Evolutionary conservation across 2,797 vertebrate genomes (phyloP).

Genomic region (Lutjanus argentimaculatus): DNA sequence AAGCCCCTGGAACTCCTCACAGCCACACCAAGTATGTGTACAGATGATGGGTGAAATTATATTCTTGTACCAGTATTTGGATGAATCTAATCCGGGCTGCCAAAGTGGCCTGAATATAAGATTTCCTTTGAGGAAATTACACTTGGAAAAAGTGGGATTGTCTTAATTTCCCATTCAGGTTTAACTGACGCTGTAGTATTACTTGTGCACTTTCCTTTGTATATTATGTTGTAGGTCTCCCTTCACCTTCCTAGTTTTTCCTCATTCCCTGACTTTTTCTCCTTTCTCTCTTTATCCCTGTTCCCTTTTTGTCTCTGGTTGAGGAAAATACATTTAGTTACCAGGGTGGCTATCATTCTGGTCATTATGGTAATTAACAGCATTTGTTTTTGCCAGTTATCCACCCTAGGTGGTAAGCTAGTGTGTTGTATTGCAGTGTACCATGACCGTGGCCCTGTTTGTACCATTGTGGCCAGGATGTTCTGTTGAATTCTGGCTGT

Average conservation of each 20-base stretch:
- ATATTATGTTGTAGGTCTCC: background rate
- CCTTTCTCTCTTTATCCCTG: no score
- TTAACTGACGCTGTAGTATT: background rate
- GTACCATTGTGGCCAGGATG: background rate
- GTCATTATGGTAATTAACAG: background rate
- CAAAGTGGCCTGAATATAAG: background rate
- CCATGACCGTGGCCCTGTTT: background rate
- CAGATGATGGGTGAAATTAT: background rate
- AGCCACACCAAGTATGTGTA: conserved; percentile 93
- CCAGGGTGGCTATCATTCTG: background rate
- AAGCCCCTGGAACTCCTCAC: conserved; percentile 94
- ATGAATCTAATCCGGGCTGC: background rate
- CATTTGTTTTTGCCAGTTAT: background rate
- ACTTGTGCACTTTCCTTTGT: no score
- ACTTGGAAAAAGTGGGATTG: background rate
- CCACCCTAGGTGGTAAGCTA: no score
- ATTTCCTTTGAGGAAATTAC: background rate
- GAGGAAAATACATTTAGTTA: background rate
- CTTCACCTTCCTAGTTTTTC: background rate
- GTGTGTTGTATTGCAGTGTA: background rate
- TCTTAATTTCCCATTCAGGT: background rate
- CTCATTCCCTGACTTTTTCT: background rate
- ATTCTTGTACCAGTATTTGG: background rate
- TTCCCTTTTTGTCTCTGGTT: background rate
- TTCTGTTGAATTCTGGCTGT: background rate